Conservation (phyloP, 2,888 invertebrate genomes). For the Nasonovia ribisnigri region DNA sequence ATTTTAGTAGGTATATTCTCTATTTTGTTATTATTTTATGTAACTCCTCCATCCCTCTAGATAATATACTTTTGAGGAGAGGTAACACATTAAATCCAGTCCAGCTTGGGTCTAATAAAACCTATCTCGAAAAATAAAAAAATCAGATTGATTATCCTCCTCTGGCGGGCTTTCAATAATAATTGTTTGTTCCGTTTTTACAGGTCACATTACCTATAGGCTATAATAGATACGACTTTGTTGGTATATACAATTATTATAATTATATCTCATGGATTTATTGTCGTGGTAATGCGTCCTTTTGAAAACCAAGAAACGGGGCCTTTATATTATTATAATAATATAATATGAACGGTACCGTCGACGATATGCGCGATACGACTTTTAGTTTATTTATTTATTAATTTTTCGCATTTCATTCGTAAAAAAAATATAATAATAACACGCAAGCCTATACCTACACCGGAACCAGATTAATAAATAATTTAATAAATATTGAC, state of each 20-base stretch:
- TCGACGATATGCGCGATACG: background rate
- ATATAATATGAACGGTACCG: background rate
- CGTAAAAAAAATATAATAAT: background rate
- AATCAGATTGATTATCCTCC: background rate
- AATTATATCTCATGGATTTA: background rate
- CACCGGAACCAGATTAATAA: background rate
- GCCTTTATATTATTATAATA: conserved; percentile 5
- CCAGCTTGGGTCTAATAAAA: background rate
- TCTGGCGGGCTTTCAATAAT: background rate
- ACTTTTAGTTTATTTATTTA: background rate
- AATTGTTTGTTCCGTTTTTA: background rate
- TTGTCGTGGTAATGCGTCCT: background rate
- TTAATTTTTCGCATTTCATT: background rate
- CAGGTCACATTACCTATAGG: background rate
- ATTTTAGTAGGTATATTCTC: background rate
- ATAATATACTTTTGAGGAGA: background rate
- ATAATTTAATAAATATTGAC: background rate
- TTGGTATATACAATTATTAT: background rate
- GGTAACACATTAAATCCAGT: background rate
- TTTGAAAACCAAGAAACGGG: background rate
- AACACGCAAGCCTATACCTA: conserved; percentile 32
- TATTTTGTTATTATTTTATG: background rate
- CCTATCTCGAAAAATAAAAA: background rate
- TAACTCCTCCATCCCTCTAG: background rate
- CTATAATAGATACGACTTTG: background rate